Percentiles rank a stretch among this genome's conserved stretches.
Evolutionary conservation across 2,888 invertebrate species (phyloP).

Genomic region (Heliconius erato): DNA sequence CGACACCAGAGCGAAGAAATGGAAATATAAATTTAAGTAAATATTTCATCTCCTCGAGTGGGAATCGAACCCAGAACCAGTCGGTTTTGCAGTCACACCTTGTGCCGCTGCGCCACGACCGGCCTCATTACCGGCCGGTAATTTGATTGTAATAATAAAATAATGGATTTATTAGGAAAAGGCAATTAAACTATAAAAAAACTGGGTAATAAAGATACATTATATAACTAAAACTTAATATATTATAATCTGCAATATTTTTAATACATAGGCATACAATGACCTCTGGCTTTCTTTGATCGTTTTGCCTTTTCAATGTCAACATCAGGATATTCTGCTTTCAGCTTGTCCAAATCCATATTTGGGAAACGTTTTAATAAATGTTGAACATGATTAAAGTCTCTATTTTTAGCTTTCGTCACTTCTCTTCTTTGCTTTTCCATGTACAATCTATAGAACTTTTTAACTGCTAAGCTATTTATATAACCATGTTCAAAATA

Average conservation of each 20-base stretch:
- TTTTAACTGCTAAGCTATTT: slow-evolving; percentile 86
- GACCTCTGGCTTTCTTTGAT: slow-evolving; percentile 86
- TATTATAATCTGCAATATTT: slow-evolving; percentile 23
- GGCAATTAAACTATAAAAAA: background rate
- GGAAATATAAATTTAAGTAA: too few relatives aligned
- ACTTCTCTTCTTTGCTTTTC: slow-evolving; percentile 88
- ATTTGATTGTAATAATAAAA: background rate
- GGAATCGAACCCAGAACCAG: too few relatives aligned
- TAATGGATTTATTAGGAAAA: background rate
- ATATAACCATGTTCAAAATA: slow-evolving; percentile 84
- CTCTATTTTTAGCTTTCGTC: slow-evolving; percentile 86
- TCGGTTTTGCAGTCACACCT: too few relatives aligned
- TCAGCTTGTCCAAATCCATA: slow-evolving; percentile 89
- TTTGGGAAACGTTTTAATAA: slow-evolving; percentile 91
- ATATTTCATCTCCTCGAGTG: too few relatives aligned
- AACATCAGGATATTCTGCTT: slow-evolving; percentile 90
- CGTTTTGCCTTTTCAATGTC: slow-evolving; percentile 89
- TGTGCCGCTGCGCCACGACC: too few relatives aligned
- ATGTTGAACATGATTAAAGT: slow-evolving; percentile 89
- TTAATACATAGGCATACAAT: slow-evolving; percentile 84
- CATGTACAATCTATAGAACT: slow-evolving; percentile 84
- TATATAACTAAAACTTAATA: slow-evolving; percentile 1
- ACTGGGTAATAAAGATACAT: slow-evolving; percentile 6
- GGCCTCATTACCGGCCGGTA: too few relatives aligned
- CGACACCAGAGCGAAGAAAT: too few relatives aligned